Percentiles rank a stretch among this genome's conserved stretches.
Conservation (phyloP, 1,140 invertebrate species). For the Coelopa frigida region DNA sequence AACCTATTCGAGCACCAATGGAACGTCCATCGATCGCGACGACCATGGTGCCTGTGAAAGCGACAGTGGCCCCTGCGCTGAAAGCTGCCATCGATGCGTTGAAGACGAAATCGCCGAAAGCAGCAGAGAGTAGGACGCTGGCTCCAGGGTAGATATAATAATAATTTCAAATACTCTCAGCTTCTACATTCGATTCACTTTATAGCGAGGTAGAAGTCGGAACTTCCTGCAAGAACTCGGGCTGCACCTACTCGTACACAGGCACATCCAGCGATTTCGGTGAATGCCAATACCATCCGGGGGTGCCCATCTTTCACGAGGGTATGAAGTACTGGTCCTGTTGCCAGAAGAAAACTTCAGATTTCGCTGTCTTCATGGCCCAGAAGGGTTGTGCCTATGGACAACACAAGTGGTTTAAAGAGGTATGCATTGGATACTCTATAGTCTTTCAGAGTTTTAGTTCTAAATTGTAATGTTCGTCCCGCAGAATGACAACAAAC, state of each 20-base stretch:
- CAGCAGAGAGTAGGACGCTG: background rate
- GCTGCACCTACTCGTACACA: constrained; percentile 68
- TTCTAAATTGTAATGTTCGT: background rate
- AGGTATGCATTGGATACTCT: constrained; percentile 39
- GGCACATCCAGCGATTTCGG: constrained; percentile 58
- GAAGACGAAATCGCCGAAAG: background rate
- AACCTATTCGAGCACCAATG: constrained; percentile 49
- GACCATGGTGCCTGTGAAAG: constrained; percentile 49
- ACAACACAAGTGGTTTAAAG: constrained; percentile 79
- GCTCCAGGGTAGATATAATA: constrained; percentile 1
- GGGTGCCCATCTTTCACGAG: constrained; percentile 93
- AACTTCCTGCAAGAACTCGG: constrained; percentile 81
- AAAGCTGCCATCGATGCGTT: constrained; percentile 47
- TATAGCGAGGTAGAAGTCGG: constrained; percentile 56
- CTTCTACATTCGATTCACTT: background rate
- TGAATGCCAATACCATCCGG: constrained; percentile 79
- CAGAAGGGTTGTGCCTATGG: constrained; percentile 81
- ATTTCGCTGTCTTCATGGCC: constrained; percentile 85
- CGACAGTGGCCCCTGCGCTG: constrained; percentile 54
- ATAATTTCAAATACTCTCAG: too few species aligned
- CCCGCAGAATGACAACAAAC: constrained; percentile 30
- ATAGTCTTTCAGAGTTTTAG: background rate
- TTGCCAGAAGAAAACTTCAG: constrained; percentile 86
- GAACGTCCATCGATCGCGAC: constrained; percentile 63
- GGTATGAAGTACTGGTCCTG: constrained; percentile 98